These are phyloP conservation scores for Lutraria lutraria DNA, from an alignment of 2,888 invertebrate genomes.

Conservation along the genomic window DNA sequence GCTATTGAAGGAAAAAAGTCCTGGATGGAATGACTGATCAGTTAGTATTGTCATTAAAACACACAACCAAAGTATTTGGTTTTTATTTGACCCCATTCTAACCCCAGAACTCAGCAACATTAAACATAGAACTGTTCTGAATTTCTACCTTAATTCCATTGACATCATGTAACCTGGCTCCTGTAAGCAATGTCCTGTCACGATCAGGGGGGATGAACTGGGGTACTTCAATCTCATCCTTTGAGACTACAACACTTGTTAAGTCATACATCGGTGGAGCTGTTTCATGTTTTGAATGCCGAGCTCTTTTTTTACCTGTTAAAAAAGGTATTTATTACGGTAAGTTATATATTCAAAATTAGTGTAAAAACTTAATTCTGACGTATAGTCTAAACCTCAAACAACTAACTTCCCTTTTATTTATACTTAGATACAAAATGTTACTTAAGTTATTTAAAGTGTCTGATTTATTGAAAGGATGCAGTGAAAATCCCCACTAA, in stretches of 20 bases:
- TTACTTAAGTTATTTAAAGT: background rate
- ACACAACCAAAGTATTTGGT: too few relatives aligned
- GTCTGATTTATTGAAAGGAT: background rate
- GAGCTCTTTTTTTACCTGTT: conserved; percentile 50
- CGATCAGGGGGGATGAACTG: conserved; percentile 76
- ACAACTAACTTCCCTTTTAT: background rate
- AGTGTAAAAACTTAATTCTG: background rate
- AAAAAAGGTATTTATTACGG: too few relatives aligned
- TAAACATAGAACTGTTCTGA: too few relatives aligned
- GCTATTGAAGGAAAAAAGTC: too few relatives aligned
- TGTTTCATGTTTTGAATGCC: conserved; percentile 61
- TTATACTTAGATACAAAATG: background rate
- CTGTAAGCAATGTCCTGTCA: conserved; percentile 70
- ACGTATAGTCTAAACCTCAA: background rate
- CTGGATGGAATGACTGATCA: too few relatives aligned
- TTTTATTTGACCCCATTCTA: too few relatives aligned
- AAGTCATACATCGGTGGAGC: conserved; percentile 73
- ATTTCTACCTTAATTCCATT: conserved; percentile 78
- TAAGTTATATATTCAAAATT: too few relatives aligned
- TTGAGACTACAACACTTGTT: conserved; percentile 58
- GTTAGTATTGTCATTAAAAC: too few relatives aligned
- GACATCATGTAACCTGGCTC: conserved; percentile 74
- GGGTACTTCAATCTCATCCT: conserved; percentile 68
- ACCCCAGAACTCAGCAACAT: too few relatives aligned
- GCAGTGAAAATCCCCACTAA: background rate